Conservation (phyloP, 2,113 vertebrate genomes). For the Mesocricetus auratus region DNA sequence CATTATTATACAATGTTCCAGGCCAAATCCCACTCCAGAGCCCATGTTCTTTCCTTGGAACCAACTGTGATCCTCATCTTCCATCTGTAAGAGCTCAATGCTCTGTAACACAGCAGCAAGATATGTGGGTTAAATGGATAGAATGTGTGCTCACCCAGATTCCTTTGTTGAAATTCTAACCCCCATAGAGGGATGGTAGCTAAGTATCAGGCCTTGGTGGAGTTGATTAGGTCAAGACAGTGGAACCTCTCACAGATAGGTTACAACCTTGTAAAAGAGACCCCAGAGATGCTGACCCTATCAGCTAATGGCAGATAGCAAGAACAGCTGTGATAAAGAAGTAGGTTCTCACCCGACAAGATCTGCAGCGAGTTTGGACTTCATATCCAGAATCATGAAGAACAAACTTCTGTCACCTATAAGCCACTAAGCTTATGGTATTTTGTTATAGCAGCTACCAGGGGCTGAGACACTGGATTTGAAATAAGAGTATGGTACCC, state of each 20-base stretch:
- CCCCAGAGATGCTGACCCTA: background rate
- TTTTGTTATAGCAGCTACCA: background rate
- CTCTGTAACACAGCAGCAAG: background rate
- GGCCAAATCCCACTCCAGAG: background rate
- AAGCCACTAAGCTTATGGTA: background rate
- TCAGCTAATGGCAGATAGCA: background rate
- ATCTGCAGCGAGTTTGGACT: background rate
- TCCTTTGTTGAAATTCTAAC: background rate
- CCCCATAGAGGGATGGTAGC: background rate
- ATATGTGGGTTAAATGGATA: background rate
- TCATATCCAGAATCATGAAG: background rate
- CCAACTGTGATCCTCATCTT: background rate
- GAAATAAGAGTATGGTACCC: background rate
- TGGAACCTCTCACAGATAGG: background rate
- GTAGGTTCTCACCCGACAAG: background rate
- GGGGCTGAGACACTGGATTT: background rate
- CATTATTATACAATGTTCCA: background rate
- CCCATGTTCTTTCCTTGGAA: background rate
- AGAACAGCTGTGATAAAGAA: background rate
- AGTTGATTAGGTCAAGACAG: background rate
- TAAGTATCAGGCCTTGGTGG: background rate
- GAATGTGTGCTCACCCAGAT: background rate
- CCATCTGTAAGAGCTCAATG: background rate
- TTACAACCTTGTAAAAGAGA: background rate
- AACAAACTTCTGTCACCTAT: background rate